Conservation (phyloP, 2,113 vertebrate species). For the Blennius ocellaris region DNA sequence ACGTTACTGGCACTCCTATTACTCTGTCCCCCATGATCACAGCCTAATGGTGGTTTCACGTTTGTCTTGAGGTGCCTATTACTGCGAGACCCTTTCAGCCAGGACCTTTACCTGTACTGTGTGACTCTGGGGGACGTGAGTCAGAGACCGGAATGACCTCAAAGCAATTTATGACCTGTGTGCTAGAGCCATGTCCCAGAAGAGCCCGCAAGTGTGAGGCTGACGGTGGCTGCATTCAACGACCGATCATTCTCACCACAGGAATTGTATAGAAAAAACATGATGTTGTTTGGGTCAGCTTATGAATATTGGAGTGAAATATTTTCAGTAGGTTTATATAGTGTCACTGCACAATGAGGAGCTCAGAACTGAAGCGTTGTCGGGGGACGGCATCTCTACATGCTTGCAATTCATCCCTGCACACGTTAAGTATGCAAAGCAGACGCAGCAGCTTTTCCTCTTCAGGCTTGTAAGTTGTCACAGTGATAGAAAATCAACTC, state of each 20-base stretch:
- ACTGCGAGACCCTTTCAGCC: conserved; percentile 9
- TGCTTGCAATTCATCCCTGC: too few species aligned
- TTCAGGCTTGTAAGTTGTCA: too few species aligned
- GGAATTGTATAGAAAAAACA: too few species aligned
- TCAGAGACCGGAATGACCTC: conserved; percentile 20
- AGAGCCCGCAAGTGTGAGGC: neutral
- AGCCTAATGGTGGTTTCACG: conserved; percentile 26
- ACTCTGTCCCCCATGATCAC: neutral
- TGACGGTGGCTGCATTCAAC: neutral
- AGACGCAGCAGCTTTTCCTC: too few species aligned
- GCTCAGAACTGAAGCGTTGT: too few species aligned
- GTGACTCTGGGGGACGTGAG: neutral
- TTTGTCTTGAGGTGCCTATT: conserved; percentile 20
- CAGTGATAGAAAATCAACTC: too few species aligned
- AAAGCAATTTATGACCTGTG: conserved; percentile 25
- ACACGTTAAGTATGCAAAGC: too few species aligned
- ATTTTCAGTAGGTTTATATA: too few species aligned
- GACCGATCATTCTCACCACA: neutral
- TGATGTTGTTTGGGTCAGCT: too few species aligned
- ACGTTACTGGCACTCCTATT: conserved; percentile 15
- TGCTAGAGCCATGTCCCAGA: conserved; percentile 9
- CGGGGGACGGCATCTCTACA: too few species aligned
- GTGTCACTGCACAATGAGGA: too few species aligned
- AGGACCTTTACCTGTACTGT: conserved; percentile 18
- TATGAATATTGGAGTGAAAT: too few species aligned